Conservation (phyloP, 2,797 vertebrate species). For the Sebastes flavidus region DNA sequence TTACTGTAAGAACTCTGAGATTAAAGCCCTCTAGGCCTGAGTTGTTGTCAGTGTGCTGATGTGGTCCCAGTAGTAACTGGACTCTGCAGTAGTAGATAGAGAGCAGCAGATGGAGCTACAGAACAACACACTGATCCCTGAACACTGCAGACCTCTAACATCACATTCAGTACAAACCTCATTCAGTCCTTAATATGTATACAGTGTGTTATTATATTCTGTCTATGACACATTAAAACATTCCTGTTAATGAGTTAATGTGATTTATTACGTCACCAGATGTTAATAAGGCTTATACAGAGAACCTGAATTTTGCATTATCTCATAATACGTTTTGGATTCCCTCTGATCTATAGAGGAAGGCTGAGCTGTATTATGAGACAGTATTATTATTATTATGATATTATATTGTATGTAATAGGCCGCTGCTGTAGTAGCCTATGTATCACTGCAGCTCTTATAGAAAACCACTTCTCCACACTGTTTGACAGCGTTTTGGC, state of each 20-base stretch:
- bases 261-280: background rate
- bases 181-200: background rate
- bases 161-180: background rate
- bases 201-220: background rate
- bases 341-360: background rate
- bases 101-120: constrained; percentile 8
- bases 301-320: too few relatives aligned
- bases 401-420: background rate
- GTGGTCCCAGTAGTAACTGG: background rate
- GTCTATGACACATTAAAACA: background rate
- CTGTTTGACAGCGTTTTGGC: too few relatives aligned
- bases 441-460: too few relatives aligned
- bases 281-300: background rate
- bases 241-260: background rate
- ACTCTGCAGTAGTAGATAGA: background rate
- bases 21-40: too few relatives aligned
- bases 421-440: too few relatives aligned
- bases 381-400: too few relatives aligned
- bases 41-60: background rate
- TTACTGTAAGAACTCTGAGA: background rate
- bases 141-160: background rate
- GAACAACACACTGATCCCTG: background rate
- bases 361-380: too few relatives aligned
- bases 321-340: background rate
- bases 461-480: too few relatives aligned